Conservation (phyloP, 2,888 invertebrate species). For the Anagyrus pseudococci region DNA sequence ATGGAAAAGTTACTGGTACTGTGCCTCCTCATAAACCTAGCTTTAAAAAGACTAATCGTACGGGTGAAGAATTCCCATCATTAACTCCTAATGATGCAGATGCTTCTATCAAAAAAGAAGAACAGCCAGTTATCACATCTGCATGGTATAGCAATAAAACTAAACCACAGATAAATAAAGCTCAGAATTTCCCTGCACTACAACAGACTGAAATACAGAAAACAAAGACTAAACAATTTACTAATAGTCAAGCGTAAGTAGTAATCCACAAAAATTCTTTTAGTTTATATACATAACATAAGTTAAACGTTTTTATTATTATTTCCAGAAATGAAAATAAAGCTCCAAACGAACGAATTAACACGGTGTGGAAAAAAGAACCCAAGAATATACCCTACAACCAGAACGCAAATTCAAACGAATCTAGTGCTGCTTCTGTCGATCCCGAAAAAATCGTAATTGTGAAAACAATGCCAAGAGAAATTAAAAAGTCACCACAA, state of each 20-base stretch:
- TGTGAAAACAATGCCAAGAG: conserved; percentile 46
- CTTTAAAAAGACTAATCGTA: conserved; percentile 52
- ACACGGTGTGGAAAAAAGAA: conserved; percentile 56
- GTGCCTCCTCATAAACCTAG: conserved; percentile 49
- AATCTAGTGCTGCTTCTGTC: conserved; percentile 45
- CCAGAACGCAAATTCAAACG: conserved; percentile 51
- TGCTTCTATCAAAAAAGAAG: conserved; percentile 47
- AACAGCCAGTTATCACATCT: conserved; percentile 57
- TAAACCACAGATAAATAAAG: conserved; percentile 46
- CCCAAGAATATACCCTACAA: conserved; percentile 46
- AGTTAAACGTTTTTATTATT: conserved; percentile 5
- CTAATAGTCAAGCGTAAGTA: conserved; percentile 48
- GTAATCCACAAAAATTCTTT: neutral
- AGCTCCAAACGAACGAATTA: conserved; percentile 53
- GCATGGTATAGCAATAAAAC: conserved; percentile 60
- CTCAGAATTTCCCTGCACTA: conserved; percentile 57
- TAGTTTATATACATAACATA: neutral
- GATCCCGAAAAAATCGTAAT: conserved; percentile 47
- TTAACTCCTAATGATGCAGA: conserved; percentile 56
- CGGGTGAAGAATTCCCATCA: conserved; percentile 69
- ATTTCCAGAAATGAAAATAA: conserved; percentile 54
- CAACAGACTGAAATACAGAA: conserved; percentile 54
- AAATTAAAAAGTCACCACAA: conserved; percentile 50
- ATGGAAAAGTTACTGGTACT: conserved; percentile 67
- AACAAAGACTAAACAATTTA: conserved; percentile 43